Percentiles rank a stretch among this genome's conserved stretches.
phyloP scores from a whole-genome alignment of 2,888 invertebrate species.

The Scaptomyza reducta region DNA sequence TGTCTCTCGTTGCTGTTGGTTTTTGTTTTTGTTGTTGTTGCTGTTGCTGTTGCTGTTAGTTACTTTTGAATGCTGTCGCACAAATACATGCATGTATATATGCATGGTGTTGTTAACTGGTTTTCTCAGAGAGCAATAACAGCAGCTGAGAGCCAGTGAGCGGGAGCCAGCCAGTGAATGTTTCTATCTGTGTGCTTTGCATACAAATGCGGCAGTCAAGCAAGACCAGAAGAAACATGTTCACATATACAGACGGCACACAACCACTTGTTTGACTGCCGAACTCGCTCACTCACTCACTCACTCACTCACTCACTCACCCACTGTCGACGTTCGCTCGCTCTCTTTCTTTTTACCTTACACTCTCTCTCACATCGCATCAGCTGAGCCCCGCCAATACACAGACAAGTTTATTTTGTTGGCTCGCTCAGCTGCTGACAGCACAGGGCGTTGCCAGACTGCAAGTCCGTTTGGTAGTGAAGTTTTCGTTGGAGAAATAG shows the following conservation, averaged over 20 bases:
- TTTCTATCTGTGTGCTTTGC: slow-evolving; percentile 55
- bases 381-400: slow-evolving; percentile 45
- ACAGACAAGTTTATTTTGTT: slow-evolving; percentile 35
- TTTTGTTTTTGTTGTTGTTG: slow-evolving; percentile 35
- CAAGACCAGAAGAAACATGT: slow-evolving; percentile 45
- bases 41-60: slow-evolving; percentile 49
- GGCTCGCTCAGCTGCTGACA: slow-evolving; percentile 65
- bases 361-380: slow-evolving; percentile 26
- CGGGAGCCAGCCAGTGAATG: slow-evolving; percentile 21
- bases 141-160: slow-evolving; percentile 21
- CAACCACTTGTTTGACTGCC: slow-evolving; percentile 75
- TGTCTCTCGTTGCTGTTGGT: slow-evolving; percentile 7
- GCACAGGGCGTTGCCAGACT: slow-evolving; percentile 56
- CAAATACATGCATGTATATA: slow-evolving; percentile 21
- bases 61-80: slow-evolving; percentile 51
- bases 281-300: neutral
- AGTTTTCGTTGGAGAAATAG: slow-evolving; percentile 34
- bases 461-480: slow-evolving; percentile 1
- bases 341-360: slow-evolving; percentile 18
- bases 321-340: neutral
- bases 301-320: neutral
- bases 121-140: slow-evolving; percentile 45
- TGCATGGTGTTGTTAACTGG: slow-evolving; percentile 44
- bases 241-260: slow-evolving; percentile 21
- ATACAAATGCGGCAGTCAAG: slow-evolving; percentile 62